A percentile compares a stretch with the other conserved stretches of the same genome.
Conservation (phyloP, 2,888 invertebrate species). For the Standfussiana lucernea region DNA sequence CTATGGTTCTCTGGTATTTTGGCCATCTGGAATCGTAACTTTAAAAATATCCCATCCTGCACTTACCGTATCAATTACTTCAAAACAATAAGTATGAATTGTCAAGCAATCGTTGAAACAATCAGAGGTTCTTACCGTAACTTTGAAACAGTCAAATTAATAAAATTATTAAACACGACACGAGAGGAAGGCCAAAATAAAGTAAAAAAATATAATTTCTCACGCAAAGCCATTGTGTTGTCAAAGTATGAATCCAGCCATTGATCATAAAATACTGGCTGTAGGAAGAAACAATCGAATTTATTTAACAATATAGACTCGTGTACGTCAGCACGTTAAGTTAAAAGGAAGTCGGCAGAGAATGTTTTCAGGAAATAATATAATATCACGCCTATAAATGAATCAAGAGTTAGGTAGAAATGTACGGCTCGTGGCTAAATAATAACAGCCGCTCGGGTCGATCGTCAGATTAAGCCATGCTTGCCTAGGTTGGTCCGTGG, state of each 20-base stretch:
- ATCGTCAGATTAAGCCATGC: no score
- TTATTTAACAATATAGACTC: constrained; percentile 44
- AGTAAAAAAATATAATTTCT: constrained; percentile 47
- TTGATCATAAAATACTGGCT: constrained; percentile 53
- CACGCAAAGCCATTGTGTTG: constrained; percentile 60
- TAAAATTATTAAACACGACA: constrained; percentile 53
- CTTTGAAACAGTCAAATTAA: constrained; percentile 44
- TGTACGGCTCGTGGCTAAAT: no score
- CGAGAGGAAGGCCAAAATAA: constrained; percentile 53
- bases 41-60: background rate
- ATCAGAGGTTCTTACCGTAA: constrained; percentile 33
- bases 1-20: no score
- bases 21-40: background rate
- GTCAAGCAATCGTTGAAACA: constrained; percentile 38
- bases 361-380: constrained; percentile 1
- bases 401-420: background rate
- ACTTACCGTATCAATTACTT: constrained; percentile 4
- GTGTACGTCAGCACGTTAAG: constrained; percentile 9
- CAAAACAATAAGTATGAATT: constrained; percentile 21
- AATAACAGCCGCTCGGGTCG: no score
- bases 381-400: background rate
- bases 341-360: background rate
- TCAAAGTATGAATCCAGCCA: constrained; percentile 38
- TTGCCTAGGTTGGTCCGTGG: no score
- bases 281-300: constrained; percentile 53